Conservation (phyloP, 2,113 vertebrate species). For the Eudyptes chrysolophus region DNA sequence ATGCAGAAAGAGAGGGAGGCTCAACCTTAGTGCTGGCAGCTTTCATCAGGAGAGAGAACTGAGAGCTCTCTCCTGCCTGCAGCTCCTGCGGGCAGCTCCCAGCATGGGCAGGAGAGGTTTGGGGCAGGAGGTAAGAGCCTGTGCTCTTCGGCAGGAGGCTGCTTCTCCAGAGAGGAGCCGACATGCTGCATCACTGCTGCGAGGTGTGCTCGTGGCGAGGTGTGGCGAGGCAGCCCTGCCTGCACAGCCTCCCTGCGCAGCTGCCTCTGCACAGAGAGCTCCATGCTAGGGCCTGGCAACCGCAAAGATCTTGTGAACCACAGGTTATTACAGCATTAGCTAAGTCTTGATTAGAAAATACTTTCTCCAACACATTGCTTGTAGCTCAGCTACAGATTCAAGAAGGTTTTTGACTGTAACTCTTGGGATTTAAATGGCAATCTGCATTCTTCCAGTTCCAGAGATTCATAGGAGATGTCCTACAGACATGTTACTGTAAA, state of each 20-base stretch:
- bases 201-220: rapidly evolving
- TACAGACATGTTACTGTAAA: neutral
- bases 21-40: neutral
- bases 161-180: neutral
- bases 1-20: neutral
- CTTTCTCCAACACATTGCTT: neutral
- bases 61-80: neutral
- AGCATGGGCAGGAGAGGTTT: neutral
- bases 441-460: neutral
- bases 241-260: neutral
- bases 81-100: neutral
- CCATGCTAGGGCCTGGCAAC: neutral
- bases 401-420: neutral
- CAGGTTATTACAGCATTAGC: neutral
- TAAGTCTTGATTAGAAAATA: neutral
- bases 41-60: neutral
- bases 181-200: neutral
- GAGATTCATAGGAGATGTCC: neutral
- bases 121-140: neutral
- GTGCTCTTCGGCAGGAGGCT: neutral
- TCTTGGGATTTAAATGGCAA: neutral
- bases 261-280: neutral
- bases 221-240: neutral
- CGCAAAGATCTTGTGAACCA: neutral
- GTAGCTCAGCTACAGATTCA: neutral